Evolutionary conservation across 2,888 invertebrate species (phyloP).

Genomic region (Phrixothrix hirtus): DNA sequence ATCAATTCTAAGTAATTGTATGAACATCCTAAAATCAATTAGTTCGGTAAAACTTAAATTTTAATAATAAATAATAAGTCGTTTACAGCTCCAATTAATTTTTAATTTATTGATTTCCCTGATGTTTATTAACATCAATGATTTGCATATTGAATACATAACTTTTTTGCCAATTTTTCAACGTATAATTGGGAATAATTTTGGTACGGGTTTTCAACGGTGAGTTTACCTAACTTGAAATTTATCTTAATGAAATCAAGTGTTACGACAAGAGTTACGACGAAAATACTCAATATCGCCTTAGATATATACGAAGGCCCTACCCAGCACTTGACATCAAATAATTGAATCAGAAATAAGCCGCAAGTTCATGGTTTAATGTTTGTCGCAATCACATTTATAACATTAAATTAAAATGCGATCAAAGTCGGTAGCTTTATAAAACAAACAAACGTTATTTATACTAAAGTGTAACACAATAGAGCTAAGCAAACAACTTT

Average conservation of each 20-base stretch:
- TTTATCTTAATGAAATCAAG: conserved; percentile 35
- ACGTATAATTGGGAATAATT: conserved; percentile 9
- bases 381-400: no score
- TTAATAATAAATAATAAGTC: no score
- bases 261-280: conserved; percentile 11
- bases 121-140: conserved; percentile 32
- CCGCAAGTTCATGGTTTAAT: conserved; percentile 22
- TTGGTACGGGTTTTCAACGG: conserved; percentile 3
- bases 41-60: no score
- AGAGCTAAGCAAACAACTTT: no score
- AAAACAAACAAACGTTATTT: no score
- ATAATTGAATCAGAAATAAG: conserved; percentile 33
- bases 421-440: no score
- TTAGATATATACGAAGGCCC: conserved; percentile 24
- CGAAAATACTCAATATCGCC: conserved; percentile 25
- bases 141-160: conserved; percentile 30
- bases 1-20: no score
- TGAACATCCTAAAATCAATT: no score
- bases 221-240: conserved; percentile 8
- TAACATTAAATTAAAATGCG: neutral
- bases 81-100: no score
- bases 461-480: no score
- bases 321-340: conserved; percentile 32
- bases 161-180: conserved; percentile 22
- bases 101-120: no score